Evolutionary conservation across 2,888 invertebrate genomes (phyloP).

Genomic region (Rhyacophila evoluta): DNA sequence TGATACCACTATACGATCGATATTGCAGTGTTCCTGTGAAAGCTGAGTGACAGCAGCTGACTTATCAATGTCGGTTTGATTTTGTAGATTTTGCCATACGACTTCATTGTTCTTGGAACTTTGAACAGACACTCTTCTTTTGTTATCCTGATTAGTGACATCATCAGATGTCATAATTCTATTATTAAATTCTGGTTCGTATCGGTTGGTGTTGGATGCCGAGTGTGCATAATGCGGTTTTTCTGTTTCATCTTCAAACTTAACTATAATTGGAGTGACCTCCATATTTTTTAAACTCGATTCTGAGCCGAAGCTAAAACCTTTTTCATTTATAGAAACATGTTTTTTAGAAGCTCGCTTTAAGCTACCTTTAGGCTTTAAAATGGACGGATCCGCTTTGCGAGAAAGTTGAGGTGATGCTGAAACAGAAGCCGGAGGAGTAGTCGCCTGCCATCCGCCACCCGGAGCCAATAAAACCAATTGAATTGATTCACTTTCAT

Average conservation of each 20-base stretch:
- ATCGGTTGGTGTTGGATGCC: constrained; percentile 11
- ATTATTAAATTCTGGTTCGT: not conserved
- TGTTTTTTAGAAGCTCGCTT: constrained; percentile 56
- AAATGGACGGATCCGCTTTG: constrained; percentile 62
- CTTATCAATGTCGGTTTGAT: constrained; percentile 33
- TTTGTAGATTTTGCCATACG: constrained; percentile 29
- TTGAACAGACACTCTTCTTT: not conserved
- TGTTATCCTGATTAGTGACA: constrained; percentile 23
- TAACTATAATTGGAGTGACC: constrained; percentile 64
- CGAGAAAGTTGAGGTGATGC: constrained; percentile 59
- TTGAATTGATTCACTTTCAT: constrained; percentile 63
- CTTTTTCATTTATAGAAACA: constrained; percentile 52
- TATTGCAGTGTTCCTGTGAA: constrained; percentile 15
- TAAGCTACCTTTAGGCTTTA: constrained; percentile 60
- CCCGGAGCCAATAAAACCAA: constrained; percentile 58
- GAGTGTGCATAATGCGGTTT: constrained; percentile 30
- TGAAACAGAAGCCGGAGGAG: constrained; percentile 57
- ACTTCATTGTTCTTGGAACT: constrained; percentile 11
- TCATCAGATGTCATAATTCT: constrained; percentile 3
- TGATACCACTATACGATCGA: not conserved
- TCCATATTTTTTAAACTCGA: constrained; percentile 56
- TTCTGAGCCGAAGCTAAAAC: constrained; percentile 49
- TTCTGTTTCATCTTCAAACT: constrained; percentile 66
- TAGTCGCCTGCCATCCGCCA: constrained; percentile 57
- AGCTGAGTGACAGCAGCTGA: constrained; percentile 16